phyloP scores from a whole-genome alignment of 2,888 invertebrate genomes.

The Ditula angustiorana region DNA sequence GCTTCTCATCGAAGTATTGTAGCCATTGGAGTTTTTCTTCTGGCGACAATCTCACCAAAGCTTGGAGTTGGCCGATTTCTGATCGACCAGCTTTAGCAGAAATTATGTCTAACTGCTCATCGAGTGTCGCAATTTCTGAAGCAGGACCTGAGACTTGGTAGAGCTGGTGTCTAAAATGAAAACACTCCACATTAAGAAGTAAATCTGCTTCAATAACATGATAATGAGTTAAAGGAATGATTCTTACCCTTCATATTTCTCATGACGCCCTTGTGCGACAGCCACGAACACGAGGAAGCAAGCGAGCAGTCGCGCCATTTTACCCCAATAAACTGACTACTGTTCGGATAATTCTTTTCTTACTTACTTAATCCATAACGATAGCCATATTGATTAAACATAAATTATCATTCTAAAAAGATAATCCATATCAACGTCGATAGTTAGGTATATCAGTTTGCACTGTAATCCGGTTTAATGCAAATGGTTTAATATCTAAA shows the following conservation, averaged over 20 bases:
- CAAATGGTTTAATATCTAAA: background rate
- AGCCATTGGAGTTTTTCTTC: slow-evolving; percentile 69
- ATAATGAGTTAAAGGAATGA: background rate
- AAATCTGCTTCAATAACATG: background rate
- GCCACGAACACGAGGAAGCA: slow-evolving; percentile 57
- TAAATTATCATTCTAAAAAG: slow-evolving; percentile 9
- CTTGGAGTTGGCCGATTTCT: slow-evolving; percentile 62
- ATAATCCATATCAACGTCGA: slow-evolving; percentile 16
- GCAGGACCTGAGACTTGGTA: slow-evolving; percentile 65
- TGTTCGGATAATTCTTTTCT: slow-evolving; percentile 17
- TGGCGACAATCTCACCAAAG: slow-evolving; percentile 66
- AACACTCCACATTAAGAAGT: background rate
- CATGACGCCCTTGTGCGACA: slow-evolving; percentile 64
- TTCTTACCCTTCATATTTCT: slow-evolving; percentile 78
- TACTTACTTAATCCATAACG: background rate
- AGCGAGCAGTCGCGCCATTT: slow-evolving; percentile 61
- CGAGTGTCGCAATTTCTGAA: slow-evolving; percentile 58
- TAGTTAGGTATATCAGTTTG: slow-evolving; percentile 8
- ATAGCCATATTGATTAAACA: background rate
- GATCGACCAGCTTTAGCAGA: slow-evolving; percentile 63
- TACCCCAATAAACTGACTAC: slow-evolving; percentile 43
- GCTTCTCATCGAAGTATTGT: slow-evolving; percentile 60
- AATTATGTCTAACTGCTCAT: slow-evolving; percentile 64
- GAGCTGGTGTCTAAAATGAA: slow-evolving; percentile 64
- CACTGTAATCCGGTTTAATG: slow-evolving; percentile 7